A percentile compares a stretch with the other conserved stretches of the same genome.
These are phyloP conservation scores for Poeciliopsis turneri DNA, from an alignment of 2,797 vertebrate genomes.

Conservation along the genomic window DNA sequence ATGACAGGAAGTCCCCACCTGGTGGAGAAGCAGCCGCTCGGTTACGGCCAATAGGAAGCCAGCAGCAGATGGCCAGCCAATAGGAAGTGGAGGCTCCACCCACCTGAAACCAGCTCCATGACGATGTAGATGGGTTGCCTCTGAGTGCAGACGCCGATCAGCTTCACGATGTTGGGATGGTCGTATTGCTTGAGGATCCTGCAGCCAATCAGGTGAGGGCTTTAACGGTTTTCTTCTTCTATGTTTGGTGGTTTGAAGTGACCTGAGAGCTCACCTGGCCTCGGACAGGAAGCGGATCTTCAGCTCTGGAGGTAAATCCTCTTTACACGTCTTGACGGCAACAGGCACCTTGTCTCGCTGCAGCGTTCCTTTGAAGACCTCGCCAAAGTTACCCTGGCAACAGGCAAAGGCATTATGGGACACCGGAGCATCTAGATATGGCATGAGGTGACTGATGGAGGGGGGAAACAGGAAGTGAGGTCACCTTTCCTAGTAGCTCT, in stretches of 20 bases:
- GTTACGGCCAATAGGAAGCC: constrained; percentile 4
- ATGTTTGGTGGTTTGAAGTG: background rate
- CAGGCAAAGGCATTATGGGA: constrained; percentile 31
- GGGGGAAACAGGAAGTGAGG: constrained; percentile 21
- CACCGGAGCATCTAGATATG: background rate
- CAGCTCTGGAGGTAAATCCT: constrained; percentile 95
- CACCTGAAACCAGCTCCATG: constrained; percentile 96
- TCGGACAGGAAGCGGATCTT: constrained; percentile 98
- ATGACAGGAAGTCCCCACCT: constrained; percentile 98
- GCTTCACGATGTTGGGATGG: constrained; percentile 96
- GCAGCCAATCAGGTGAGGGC: constrained; percentile 47
- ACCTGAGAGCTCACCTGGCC: constrained; percentile 73
- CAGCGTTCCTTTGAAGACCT: constrained; percentile 94
- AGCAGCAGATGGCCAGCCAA: background rate
- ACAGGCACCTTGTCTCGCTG: constrained; percentile 90
- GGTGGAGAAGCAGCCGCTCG: background rate
- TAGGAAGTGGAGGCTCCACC: constrained; percentile 22
- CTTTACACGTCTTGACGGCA: constrained; percentile 98
- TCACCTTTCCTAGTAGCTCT: constrained; percentile 95
- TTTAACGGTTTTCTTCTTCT: background rate
- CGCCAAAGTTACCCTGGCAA: constrained; percentile 94
- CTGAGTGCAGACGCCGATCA: constrained; percentile 97
- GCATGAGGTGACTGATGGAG: background rate
- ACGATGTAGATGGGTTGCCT: constrained; percentile 97
- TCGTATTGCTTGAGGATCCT: constrained; percentile 98